A percentile compares a stretch with the other conserved stretches of the same genome.
phyloP scores from a whole-genome alignment of 2,888 invertebrate species.

The Volucella zonaria region DNA sequence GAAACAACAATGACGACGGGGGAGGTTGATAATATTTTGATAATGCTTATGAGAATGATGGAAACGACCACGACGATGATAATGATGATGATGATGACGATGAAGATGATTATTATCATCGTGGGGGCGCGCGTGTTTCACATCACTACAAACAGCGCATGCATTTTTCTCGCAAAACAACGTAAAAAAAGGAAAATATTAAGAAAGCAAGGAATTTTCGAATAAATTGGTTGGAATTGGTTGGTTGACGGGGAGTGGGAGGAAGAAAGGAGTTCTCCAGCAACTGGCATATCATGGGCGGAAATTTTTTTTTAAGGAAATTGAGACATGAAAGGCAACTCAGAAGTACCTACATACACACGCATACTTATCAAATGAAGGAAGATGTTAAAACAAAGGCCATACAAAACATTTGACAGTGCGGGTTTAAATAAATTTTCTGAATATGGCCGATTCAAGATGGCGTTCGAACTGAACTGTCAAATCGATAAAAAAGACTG shows the following conservation, averaged over 20 bases:
- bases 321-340: neutral
- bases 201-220: neutral
- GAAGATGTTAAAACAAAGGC: no score
- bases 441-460: no score
- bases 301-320: neutral
- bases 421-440: no score
- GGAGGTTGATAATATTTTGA: conserved; percentile 62
- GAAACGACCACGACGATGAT: neutral
- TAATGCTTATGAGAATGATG: conserved; percentile 40
- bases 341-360: neutral
- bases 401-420: no score
- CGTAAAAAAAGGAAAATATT: neutral
- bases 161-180: conserved; percentile 21
- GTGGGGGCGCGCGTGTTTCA: conserved; percentile 38
- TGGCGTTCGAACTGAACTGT: no score
- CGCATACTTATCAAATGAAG: no score
- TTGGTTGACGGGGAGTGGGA: no score
- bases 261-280: no score
- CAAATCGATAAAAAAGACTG: no score
- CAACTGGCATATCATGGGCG: neutral
- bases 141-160: conserved; percentile 40
- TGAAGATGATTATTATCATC: conserved; percentile 1
- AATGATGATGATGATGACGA: conserved; percentile 9
- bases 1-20: conserved; percentile 28
- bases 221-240: neutral